These are phyloP conservation scores for Neotoma lepida DNA, from an alignment of 2,113 vertebrate species.

Conservation along the genomic window DNA sequence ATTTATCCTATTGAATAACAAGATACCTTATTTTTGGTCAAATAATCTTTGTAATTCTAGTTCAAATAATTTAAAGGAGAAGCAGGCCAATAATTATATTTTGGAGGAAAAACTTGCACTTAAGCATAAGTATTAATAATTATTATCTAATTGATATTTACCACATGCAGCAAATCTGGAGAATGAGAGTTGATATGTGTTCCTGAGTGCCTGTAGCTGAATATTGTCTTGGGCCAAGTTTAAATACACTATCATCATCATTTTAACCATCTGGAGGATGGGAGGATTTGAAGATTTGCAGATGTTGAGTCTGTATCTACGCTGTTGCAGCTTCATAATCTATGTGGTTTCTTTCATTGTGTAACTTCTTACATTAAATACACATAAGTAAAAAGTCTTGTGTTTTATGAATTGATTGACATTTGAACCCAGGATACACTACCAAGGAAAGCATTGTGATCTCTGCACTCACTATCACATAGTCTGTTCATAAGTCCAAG, in stretches of 20 bases:
- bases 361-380: not conserved
- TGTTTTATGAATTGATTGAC: not conserved
- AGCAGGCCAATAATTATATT: not conserved
- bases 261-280: not conserved
- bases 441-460: not conserved
- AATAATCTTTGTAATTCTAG: not conserved
- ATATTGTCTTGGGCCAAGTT: not conserved
- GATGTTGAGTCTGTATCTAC: not conserved
- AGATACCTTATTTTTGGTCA: not conserved
- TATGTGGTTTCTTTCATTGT: not conserved
- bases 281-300: not conserved
- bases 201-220: not conserved
- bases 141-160: not conserved
- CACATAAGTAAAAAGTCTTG: not conserved
- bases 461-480: not conserved
- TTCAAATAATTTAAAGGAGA: not conserved
- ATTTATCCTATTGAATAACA: too few relatives aligned
- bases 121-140: not conserved
- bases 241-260: not conserved
- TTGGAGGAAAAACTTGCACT: not conserved
- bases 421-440: not conserved
- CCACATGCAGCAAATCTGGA: not conserved
- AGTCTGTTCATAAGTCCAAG: not conserved
- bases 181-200: not conserved
- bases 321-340: not conserved